Conservation (phyloP, 2,797 vertebrate genomes). For the Acrossocheilus fasciatus region DNA sequence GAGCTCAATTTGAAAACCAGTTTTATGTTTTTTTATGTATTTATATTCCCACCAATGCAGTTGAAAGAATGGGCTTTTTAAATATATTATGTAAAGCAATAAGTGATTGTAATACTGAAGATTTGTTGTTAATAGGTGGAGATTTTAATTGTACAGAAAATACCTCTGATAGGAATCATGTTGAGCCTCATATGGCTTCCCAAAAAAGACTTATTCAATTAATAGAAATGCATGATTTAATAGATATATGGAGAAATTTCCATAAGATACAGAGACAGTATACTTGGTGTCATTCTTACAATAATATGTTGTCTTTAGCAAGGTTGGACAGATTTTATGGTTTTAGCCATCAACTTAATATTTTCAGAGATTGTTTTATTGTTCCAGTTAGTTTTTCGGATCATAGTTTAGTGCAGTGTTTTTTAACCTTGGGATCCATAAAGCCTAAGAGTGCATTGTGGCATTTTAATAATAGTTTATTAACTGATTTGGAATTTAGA, state of each 20-base stretch:
- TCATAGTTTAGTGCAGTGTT: not conserved
- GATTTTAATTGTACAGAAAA: not conserved
- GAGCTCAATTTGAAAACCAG: not conserved
- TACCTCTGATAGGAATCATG: not conserved
- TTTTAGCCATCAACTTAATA: not conserved
- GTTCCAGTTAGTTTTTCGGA: not conserved
- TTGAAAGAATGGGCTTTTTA: not conserved
- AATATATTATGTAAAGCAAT: not conserved
- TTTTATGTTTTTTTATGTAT: not conserved
- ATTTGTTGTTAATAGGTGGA: not conserved
- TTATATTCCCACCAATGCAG: not conserved
- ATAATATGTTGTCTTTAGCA: not conserved
- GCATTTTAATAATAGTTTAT: not conserved
- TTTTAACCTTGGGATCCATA: not conserved
- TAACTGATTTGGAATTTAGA: not conserved
- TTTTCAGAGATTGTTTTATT: not conserved
- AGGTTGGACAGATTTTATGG: not conserved
- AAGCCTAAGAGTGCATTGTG: not conserved
- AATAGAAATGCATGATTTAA: not conserved
- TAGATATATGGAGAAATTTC: not conserved
- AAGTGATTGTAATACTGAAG: not conserved
- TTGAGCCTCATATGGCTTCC: not conserved
- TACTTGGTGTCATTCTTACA: not conserved
- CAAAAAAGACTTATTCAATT: not conserved
- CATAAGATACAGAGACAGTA: not conserved